Evolutionary conservation across 2,113 vertebrate species (phyloP), one percentile per base, ranked within the genome.

Genomic region (Tachysurus vachellii): DNA sequence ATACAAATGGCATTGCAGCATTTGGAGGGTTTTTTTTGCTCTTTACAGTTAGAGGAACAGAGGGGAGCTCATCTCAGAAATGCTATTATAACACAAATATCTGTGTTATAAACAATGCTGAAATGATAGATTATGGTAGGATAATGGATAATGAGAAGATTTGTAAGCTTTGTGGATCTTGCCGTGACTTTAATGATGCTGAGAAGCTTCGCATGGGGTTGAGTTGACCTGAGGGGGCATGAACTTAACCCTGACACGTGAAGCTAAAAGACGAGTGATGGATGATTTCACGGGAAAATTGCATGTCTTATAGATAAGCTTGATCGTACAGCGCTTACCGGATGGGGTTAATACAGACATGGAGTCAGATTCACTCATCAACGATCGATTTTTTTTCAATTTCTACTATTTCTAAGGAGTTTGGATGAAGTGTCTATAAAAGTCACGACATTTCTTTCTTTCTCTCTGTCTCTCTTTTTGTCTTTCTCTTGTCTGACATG

Each of bases 1-100:
- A 95, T 94, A 94, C 93, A 94, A 95, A 95, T 93, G 94, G 94
- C 93, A 94, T 84, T 88, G 88, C 85, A 77, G 87, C 88, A 87
- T 90, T 91, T 90, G 91, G 90, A 93, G 90, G 91, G 4, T 54
- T 76, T 77, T 77, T 83, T 83, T 82, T 80, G 82, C 82, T 86
- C 62, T 88, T 85, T 81, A 80, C 87, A 82, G 83, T 88, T 88
- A 86, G 86, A 86, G 42, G 50, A 82, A 62, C 56, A 62, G 87
- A 88, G 64, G 62, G 31, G 26, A 80, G 71, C 86, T 85, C 57
- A 89, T 64, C 84, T 80, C 44, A 53, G 85, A 86, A 64, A 56
- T 19, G 6, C 75, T 54, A 64, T 66, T 26, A 42, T 42, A 62
- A 54, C 47, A 80, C 47, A 80, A 68, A 21, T 81, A 61, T 80